Evolutionary conservation across 2,797 vertebrate genomes (phyloP).

Genomic region (Leucoraja ocellata): DNA sequence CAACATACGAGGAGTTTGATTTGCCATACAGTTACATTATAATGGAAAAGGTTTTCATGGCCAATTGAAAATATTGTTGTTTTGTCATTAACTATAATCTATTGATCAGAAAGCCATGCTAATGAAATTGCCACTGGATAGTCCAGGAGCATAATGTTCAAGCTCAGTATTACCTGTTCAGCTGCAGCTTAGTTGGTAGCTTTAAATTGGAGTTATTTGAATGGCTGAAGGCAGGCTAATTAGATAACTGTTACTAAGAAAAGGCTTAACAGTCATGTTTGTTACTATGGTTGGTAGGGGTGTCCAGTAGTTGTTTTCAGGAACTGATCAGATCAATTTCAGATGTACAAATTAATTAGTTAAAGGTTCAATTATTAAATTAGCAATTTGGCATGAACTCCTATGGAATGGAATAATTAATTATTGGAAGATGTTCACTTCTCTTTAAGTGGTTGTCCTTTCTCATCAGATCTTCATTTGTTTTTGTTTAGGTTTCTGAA

Average conservation of each 20-base stretch:
- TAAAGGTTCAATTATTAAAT: background rate
- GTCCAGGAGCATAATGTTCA: background rate
- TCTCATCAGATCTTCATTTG: background rate
- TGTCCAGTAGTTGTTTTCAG: background rate
- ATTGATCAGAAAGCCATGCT: background rate
- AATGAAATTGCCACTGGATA: background rate
- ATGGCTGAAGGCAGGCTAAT: background rate
- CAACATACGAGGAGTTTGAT: no score
- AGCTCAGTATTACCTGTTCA: background rate
- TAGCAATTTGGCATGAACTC: background rate
- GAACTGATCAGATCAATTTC: background rate
- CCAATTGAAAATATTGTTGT: no score
- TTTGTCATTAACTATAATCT: background rate
- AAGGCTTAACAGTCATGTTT: background rate
- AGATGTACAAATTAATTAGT: background rate
- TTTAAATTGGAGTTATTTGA: background rate
- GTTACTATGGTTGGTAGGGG: background rate
- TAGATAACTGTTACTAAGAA: no score
- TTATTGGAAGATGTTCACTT: background rate
- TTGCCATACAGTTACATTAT: no score
- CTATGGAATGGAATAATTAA: background rate
- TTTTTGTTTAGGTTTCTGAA: slow-evolving; percentile 35
- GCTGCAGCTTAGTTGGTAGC: background rate
- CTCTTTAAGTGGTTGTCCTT: background rate
- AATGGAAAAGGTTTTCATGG: no score